Evolutionary conservation across 2,113 vertebrate genomes (phyloP).

Genomic region (Platanista minor): DNA sequence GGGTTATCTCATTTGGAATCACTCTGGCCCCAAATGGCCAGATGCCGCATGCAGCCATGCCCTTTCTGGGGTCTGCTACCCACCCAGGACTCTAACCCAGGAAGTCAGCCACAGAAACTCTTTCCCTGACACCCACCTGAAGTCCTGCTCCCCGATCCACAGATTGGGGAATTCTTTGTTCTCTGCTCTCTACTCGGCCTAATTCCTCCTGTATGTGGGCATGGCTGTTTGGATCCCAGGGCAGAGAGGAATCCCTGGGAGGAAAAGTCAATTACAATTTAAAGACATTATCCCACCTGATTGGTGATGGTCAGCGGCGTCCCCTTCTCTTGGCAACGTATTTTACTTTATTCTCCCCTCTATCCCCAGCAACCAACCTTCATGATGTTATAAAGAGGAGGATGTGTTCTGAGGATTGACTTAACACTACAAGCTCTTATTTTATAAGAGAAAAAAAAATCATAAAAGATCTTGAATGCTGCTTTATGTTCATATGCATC

Average conservation of each 20-base stretch:
- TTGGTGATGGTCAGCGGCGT: not conserved
- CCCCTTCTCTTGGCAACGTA: not conserved
- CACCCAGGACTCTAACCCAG: not conserved
- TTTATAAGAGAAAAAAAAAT: not conserved
- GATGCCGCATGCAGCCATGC: not conserved
- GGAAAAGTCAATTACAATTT: not conserved
- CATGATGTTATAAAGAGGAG: not conserved
- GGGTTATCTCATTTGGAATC: not conserved
- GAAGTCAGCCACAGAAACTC: not conserved
- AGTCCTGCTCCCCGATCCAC: not conserved
- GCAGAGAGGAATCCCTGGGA: not conserved
- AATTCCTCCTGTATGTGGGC: rapidly evolving
- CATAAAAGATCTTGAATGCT: not conserved
- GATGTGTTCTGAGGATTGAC: not conserved
- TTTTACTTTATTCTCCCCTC: not conserved
- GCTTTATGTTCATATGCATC: not conserved
- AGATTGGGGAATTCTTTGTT: not conserved
- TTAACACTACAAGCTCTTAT: not conserved
- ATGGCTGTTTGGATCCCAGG: not conserved
- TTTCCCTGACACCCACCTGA: not conserved
- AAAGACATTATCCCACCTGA: not conserved
- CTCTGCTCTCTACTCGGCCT: not conserved
- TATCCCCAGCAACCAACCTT: rapidly evolving
- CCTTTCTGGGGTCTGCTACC: not conserved
- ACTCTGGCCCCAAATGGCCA: not conserved